phyloP scores from a whole-genome alignment of 2,113 vertebrate genomes.

The Isichthys henryi region DNA sequence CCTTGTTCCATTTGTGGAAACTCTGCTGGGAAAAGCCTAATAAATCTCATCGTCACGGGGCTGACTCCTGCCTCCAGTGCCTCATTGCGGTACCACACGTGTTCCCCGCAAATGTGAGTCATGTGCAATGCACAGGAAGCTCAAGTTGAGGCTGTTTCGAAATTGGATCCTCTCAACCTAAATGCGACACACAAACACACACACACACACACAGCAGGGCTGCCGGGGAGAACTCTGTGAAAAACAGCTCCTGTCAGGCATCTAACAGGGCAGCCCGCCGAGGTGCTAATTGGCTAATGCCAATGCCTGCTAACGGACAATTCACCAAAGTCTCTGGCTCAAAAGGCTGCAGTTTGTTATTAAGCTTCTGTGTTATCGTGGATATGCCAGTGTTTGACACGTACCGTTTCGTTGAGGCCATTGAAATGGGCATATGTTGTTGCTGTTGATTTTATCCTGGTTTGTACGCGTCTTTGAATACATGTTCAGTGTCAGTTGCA shows the following conservation, averaged over 20 bases:
- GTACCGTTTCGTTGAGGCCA: background rate
- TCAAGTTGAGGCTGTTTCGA: background rate
- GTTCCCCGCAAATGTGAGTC: background rate
- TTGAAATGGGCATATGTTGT: background rate
- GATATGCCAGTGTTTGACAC: background rate
- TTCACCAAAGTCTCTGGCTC: background rate
- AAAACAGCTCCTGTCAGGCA: background rate
- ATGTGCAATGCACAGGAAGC: background rate
- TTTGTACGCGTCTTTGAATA: background rate
- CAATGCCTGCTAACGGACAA: background rate
- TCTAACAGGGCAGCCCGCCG: background rate
- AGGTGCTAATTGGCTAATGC: background rate
- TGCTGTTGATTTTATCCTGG: background rate
- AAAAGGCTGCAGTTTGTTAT: background rate
- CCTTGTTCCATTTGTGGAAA: slow-evolving; percentile 1
- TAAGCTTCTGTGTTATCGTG: background rate
- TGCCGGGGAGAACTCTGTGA: background rate
- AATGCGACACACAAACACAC: background rate
- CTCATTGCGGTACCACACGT: background rate
- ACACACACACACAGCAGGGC: background rate
- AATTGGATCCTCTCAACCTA: background rate
- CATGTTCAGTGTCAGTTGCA: too few relatives aligned
- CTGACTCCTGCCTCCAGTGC: background rate
- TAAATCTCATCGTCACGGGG: background rate
- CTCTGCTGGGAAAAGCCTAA: background rate